A percentile compares a stretch with the other conserved stretches of the same genome.
phyloP scores from a whole-genome alignment of 2,113 vertebrate genomes.

The Parotia lawesii region DNA sequence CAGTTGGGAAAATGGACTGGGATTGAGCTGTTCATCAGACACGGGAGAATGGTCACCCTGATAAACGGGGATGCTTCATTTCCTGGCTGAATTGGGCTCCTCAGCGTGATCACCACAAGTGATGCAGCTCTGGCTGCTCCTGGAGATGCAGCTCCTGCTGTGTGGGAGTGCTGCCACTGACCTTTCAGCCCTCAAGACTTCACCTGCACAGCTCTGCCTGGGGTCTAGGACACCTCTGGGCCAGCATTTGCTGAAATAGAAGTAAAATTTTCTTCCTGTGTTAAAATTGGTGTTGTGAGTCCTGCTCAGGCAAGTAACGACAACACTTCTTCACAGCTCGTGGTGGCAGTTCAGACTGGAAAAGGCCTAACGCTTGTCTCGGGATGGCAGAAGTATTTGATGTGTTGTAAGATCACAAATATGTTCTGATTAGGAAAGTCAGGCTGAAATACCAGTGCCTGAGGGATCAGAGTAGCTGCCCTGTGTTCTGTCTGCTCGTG shows the following conservation, averaged over 20 bases:
- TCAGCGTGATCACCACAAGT: rapidly evolving
- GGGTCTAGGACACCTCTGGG: neutral
- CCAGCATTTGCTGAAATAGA: neutral
- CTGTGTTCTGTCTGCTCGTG: neutral
- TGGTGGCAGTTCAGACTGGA: neutral
- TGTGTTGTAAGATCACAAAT: neutral
- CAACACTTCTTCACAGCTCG: neutral
- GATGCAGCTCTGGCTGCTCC: neutral
- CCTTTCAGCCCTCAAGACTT: neutral
- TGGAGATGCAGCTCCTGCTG: neutral
- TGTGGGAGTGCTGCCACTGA: neutral
- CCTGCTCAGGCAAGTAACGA: neutral
- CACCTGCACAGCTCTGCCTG: neutral
- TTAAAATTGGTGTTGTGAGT: neutral
- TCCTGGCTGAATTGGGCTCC: neutral
- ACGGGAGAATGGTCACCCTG: neutral
- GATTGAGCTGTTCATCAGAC: neutral
- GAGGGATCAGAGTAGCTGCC: neutral
- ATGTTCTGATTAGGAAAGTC: neutral
- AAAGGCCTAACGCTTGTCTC: neutral
- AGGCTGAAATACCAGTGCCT: neutral
- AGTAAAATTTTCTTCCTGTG: neutral
- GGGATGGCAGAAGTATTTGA: neutral
- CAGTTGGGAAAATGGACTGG: rapidly evolving
- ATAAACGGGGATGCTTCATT: neutral